phyloP scores from a whole-genome alignment of 2,888 invertebrate genomes.

The Boloria euphrosyne region DNA sequence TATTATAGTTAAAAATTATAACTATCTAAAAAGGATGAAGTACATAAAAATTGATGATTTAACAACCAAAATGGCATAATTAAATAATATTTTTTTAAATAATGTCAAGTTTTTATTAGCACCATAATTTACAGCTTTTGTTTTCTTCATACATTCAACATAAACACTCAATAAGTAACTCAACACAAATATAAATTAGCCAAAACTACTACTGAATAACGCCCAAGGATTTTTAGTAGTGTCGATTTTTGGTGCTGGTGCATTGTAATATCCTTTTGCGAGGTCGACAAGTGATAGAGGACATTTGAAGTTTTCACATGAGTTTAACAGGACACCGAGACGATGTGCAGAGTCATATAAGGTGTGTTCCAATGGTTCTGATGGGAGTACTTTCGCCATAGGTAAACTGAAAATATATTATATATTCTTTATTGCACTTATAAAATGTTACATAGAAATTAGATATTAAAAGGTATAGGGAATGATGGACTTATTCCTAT shows the following conservation, averaged over 20 bases:
- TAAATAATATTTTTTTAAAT: too few species aligned
- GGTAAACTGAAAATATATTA: slow-evolving; percentile 84
- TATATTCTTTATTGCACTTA: too few species aligned
- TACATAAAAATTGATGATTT: too few species aligned
- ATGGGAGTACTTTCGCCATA: slow-evolving; percentile 81
- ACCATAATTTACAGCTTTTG: too few species aligned
- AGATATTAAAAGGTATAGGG: too few species aligned
- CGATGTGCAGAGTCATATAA: slow-evolving; percentile 86
- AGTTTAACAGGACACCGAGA: slow-evolving; percentile 59
- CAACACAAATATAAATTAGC: slow-evolving; percentile 16
- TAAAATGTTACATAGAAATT: too few species aligned
- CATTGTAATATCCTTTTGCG: slow-evolving; percentile 84
- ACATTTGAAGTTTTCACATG: slow-evolving; percentile 85
- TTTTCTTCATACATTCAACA: background rate
- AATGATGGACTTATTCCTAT: too few species aligned
- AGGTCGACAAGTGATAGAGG: slow-evolving; percentile 87
- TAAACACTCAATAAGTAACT: background rate
- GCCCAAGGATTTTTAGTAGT: slow-evolving; percentile 63
- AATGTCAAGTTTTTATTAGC: too few species aligned
- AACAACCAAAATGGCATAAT: too few species aligned
- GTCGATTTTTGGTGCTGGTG: slow-evolving; percentile 62
- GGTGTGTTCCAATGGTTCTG: slow-evolving; percentile 85
- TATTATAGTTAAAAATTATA: too few species aligned
- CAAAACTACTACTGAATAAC: slow-evolving; percentile 62
- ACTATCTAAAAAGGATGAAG: too few species aligned